phyloP scores from a whole-genome alignment of 2,888 invertebrate species.

The Dendrolimus houi region DNA sequence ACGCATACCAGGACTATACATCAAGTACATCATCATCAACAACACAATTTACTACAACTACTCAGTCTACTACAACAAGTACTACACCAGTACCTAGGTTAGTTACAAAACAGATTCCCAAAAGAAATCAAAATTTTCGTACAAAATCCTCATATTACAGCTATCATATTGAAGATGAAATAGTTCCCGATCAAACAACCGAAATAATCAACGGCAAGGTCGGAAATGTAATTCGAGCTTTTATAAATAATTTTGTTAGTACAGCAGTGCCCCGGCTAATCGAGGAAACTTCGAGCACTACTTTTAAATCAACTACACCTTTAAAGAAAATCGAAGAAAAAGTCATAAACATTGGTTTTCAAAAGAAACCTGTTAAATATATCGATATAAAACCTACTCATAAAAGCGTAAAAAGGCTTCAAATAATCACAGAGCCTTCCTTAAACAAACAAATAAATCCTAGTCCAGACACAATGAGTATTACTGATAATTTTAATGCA shows the following conservation, averaged over 20 bases:
- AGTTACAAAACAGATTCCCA: slow-evolving; percentile 16
- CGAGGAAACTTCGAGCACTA: slow-evolving; percentile 24
- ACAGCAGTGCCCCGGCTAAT: slow-evolving; percentile 23
- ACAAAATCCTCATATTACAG: slow-evolving; percentile 52
- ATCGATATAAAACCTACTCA: slow-evolving; percentile 41
- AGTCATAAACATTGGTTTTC: slow-evolving; percentile 55
- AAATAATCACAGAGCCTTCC: slow-evolving; percentile 52
- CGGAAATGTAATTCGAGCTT: slow-evolving; percentile 55
- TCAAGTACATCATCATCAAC: slow-evolving; percentile 30
- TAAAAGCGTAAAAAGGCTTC: slow-evolving; percentile 41
- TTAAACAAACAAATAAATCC: slow-evolving; percentile 24
- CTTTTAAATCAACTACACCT: slow-evolving; percentile 16
- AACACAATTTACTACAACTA: slow-evolving; percentile 20
- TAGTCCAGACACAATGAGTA: slow-evolving; percentile 20
- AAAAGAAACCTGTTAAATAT: slow-evolving; percentile 45
- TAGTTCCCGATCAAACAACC: slow-evolving; percentile 52
- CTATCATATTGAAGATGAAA: slow-evolving; percentile 54
- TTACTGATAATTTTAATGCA: slow-evolving; percentile 16
- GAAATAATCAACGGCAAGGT: slow-evolving; percentile 57
- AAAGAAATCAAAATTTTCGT: slow-evolving; percentile 27
- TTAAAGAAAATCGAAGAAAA: slow-evolving; percentile 28
- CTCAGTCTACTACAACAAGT: background rate
- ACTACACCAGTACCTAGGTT: slow-evolving; percentile 21
- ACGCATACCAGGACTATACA: slow-evolving; percentile 24
- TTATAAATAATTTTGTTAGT: slow-evolving; percentile 45